Percentiles rank a stretch among this genome's conserved stretches.
Evolutionary conservation across 2,888 invertebrate genomes (phyloP).

Genomic region (Tachina lurida): DNA sequence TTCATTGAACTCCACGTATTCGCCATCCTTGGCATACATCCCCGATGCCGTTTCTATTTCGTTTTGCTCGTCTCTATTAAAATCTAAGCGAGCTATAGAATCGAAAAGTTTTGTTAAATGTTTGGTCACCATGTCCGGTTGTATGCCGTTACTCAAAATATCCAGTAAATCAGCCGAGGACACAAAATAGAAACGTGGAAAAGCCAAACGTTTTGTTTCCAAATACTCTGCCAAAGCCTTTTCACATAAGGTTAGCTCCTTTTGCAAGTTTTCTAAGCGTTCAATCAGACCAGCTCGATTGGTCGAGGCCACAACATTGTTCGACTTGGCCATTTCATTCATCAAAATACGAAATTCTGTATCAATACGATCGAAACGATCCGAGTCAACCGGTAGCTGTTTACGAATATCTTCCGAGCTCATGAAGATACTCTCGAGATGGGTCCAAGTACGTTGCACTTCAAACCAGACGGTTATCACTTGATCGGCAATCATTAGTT

Average conservation of each 20-base stretch:
- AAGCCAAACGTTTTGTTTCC: slow-evolving; percentile 97
- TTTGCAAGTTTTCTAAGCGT: slow-evolving; percentile 91
- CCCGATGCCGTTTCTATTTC: slow-evolving; percentile 87
- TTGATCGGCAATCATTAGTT: slow-evolving; percentile 95
- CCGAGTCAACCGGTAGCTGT: slow-evolving; percentile 96
- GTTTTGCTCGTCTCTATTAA: slow-evolving; percentile 86
- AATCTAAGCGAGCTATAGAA: slow-evolving; percentile 94
- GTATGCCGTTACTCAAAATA: slow-evolving; percentile 97
- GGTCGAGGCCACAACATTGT: slow-evolving; percentile 95
- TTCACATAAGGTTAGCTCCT: slow-evolving; percentile 94
- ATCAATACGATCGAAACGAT: slow-evolving; percentile 95
- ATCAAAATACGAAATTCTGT: slow-evolving; percentile 91
- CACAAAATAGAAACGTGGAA: slow-evolving; percentile 98
- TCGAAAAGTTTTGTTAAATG: slow-evolving; percentile 98
- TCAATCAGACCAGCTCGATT: slow-evolving; percentile 92
- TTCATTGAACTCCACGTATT: slow-evolving; percentile 92
- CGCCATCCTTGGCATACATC: slow-evolving; percentile 97
- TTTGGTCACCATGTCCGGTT: slow-evolving; percentile 93
- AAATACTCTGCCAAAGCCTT: slow-evolving; percentile 98
- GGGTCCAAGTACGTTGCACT: slow-evolving; percentile 98
- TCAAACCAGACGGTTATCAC: slow-evolving; percentile 97
- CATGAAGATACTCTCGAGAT: slow-evolving; percentile 98
- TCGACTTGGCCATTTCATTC: slow-evolving; percentile 82
- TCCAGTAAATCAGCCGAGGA: slow-evolving; percentile 97
- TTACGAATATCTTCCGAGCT: slow-evolving; percentile 98